phyloP scores from a whole-genome alignment of 2,888 invertebrate genomes.

The Meganola albula region DNA sequence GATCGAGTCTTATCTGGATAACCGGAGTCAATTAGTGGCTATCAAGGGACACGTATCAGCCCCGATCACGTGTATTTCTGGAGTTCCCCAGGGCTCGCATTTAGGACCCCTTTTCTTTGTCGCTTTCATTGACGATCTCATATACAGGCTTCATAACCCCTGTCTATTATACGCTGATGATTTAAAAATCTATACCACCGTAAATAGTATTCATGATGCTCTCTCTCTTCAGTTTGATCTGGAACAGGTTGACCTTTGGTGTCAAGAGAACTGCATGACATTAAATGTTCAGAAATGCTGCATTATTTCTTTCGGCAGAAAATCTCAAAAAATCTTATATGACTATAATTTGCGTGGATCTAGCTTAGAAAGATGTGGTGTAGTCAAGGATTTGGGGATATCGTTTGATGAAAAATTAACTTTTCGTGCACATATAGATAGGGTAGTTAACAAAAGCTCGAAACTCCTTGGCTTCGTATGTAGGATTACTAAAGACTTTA shows the following conservation, averaged over 20 bases:
- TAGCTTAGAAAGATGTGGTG: background rate
- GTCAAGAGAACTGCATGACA: slow-evolving; percentile 2
- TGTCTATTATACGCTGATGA: slow-evolving; percentile 17
- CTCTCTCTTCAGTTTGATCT: slow-evolving; percentile 3
- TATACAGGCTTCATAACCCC: background rate
- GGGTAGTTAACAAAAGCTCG: background rate
- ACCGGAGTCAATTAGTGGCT: slow-evolving; percentile 7
- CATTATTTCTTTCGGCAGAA: slow-evolving; percentile 4
- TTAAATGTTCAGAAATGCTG: slow-evolving; percentile 6
- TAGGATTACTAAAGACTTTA: background rate
- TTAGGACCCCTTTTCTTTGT: slow-evolving; percentile 16
- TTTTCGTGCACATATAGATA: slow-evolving; percentile 1
- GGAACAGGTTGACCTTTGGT: slow-evolving; percentile 1
- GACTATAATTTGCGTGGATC: background rate
- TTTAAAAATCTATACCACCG: slow-evolving; percentile 7
- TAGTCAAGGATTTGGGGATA: background rate
- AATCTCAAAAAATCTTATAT: slow-evolving; percentile 1
- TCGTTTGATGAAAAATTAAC: background rate
- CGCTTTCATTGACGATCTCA: slow-evolving; percentile 12
- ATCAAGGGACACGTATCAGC: slow-evolving; percentile 7
- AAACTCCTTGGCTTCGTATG: background rate
- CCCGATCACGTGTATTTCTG: slow-evolving; percentile 5
- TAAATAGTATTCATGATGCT: slow-evolving; percentile 2
- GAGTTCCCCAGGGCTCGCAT: slow-evolving; percentile 17
- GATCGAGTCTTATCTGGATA: background rate